Percentiles rank a stretch among this genome's conserved stretches.
These are phyloP conservation scores for Machaerirhynchus nigripectus DNA, from an alignment of 2,113 vertebrate species.

Conservation along the genomic window DNA sequence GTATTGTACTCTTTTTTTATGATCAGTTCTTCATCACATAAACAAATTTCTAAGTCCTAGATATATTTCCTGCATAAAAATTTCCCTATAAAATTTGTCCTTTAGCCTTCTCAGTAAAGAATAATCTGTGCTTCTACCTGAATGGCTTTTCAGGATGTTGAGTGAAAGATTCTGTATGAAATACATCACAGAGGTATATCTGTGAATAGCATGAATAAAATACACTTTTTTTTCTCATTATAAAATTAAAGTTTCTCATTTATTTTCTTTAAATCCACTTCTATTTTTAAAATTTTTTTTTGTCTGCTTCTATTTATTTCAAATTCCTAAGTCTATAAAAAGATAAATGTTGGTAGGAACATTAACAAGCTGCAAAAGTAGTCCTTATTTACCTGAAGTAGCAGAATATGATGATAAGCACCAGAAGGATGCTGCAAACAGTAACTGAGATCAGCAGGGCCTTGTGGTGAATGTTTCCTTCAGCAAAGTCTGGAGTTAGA, in stretches of 20 bases:
- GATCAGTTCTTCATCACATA: background rate
- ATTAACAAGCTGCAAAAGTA: background rate
- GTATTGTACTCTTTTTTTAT: background rate
- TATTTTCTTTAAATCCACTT: background rate
- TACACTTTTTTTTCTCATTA: background rate
- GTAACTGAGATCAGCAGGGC: constrained; percentile 88
- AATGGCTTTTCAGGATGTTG: background rate
- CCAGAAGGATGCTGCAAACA: constrained; percentile 87
- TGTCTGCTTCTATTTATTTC: background rate
- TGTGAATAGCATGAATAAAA: background rate
- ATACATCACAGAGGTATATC: background rate
- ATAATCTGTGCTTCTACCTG: background rate
- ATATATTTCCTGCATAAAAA: background rate
- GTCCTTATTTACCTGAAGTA: constrained; percentile 86
- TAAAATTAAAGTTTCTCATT: background rate
- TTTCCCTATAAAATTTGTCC: background rate
- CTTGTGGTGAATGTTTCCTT: constrained; percentile 86
- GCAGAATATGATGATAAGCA: constrained; percentile 87
- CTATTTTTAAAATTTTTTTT: background rate
- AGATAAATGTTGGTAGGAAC: background rate
- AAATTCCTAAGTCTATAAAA: background rate
- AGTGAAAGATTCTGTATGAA: background rate
- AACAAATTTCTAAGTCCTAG: background rate
- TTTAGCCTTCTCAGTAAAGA: background rate
- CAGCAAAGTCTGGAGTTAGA: constrained; percentile 80